Base-by-base conservation (phyloP, 2,888 invertebrate species). In the Tethea ocularis region DNA sequence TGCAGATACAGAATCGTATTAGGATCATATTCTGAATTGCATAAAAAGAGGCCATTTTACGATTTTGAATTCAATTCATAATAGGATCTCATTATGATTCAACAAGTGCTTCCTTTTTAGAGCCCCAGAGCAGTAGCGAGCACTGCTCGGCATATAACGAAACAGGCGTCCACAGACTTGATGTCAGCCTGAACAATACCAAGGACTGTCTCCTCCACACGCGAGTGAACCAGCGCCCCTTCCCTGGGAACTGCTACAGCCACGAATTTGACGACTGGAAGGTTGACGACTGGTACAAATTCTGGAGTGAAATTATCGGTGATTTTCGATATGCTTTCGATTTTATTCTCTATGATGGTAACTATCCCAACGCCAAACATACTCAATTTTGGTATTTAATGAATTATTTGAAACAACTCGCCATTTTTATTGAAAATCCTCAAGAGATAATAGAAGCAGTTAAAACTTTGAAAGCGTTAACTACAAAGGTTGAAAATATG, bases 281-380 rank as follows among this genome's bases (percentile, higher is more conserved):
- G 5, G 7, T 7, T 0, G n/a, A n/a, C 1, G 1, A 41, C n/a
- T 41, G 4, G 1, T 6, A 41, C 7, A 41, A 41, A 17, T 41
- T 41, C 41, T 41, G 41, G 41, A 41, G 41, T 41, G 41, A 41
- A 41, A 41, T 41, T 7, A 41, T 41, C 41, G 41, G 41, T 41
- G 41, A 41, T 41, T 41, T 41, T 17, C 41, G 41, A 17, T 41
- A 41, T 41, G 17, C 41, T 17, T 41, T 41, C 8, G 41, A 41
- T 17, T 41, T 41, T 17, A 7, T 41, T n/a, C 41, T 41, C 7
- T 41, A 17, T 17, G 41, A 41, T 17, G 8, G 1, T n/a, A 17
- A 17, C 8, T 17, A 4, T 7, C 17, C 41, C 8, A 41, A 41
- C 8, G 41, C n/a, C 8, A 41, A 41, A 17, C 41, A 41, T 17